Evolutionary conservation across 2,797 vertebrate species (phyloP).

Genomic region (Microhierax caerulescens): DNA sequence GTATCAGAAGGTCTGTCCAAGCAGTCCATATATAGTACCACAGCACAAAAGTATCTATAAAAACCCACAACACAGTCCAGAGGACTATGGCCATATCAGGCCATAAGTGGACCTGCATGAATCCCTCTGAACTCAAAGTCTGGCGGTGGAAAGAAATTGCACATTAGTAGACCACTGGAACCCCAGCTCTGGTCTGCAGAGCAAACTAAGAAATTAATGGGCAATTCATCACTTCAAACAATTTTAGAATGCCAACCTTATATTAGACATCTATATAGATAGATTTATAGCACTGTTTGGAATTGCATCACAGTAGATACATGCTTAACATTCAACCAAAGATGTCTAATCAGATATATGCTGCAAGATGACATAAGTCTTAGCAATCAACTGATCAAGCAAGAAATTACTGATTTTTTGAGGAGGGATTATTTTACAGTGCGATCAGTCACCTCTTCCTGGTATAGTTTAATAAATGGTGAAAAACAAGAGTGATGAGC

Average conservation of each 20-base stretch:
- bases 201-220: background rate
- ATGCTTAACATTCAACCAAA: background rate
- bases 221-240: background rate
- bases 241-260: background rate
- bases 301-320: background rate
- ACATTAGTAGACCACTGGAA: background rate
- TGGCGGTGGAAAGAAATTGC: background rate
- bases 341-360: background rate
- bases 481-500: background rate
- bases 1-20: background rate
- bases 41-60: rapidly evolving
- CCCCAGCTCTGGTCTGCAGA: background rate
- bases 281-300: background rate
- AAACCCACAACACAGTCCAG: background rate
- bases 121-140: background rate
- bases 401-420: background rate
- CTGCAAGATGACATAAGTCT: background rate
- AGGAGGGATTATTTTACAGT: background rate
- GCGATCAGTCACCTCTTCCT: background rate
- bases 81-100: background rate
- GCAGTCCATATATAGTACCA: background rate
- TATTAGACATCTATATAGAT: background rate
- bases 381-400: background rate
- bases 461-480: background rate
- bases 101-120: background rate